These are phyloP conservation scores for Bombus confusus DNA, from an alignment of 1,140 invertebrate species.

Conservation along the genomic window DNA sequence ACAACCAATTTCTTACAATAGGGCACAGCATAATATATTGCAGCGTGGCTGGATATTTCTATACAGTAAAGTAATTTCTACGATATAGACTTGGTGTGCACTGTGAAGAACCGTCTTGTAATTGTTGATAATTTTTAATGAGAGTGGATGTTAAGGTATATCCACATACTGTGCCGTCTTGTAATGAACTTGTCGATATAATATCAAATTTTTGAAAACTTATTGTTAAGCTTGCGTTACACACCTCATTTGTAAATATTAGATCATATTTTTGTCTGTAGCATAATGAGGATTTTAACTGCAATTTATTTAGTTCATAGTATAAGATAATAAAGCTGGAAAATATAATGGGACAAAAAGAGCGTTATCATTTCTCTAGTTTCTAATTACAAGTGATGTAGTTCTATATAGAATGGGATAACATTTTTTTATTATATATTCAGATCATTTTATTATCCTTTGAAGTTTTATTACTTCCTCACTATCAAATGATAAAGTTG, in stretches of 20 bases:
- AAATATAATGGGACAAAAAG: constrained; percentile 47
- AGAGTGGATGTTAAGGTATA: constrained; percentile 31
- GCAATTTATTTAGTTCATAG: constrained; percentile 77
- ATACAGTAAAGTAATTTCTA: constrained; percentile 39
- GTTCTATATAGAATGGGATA: neutral
- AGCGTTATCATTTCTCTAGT: constrained; percentile 32
- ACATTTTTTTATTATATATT: constrained; percentile 15
- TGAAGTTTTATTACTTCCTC: neutral
- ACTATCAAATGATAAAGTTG: neutral
- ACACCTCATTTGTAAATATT: constrained; percentile 82
- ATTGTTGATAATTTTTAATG: constrained; percentile 55
- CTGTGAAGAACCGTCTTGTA: constrained; percentile 26
- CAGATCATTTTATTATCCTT: constrained; percentile 11
- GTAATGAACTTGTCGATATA: constrained; percentile 63
- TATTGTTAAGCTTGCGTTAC: constrained; percentile 79
- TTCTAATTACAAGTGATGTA: neutral
- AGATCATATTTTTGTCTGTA: constrained; percentile 80
- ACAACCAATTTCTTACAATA: constrained; percentile 57
- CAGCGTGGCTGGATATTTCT: constrained; percentile 35
- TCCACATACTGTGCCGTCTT: constrained; percentile 63
- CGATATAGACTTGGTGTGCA: constrained; percentile 12
- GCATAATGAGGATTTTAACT: constrained; percentile 78
- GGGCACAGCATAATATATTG: constrained; percentile 51
- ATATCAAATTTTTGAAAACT: constrained; percentile 62
- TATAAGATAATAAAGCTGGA: constrained; percentile 62